Percentiles rank a stretch among this genome's conserved stretches.
Conservation (phyloP, 92 coral and sea anemone species). For the Isaurus tuberculatus region DNA sequence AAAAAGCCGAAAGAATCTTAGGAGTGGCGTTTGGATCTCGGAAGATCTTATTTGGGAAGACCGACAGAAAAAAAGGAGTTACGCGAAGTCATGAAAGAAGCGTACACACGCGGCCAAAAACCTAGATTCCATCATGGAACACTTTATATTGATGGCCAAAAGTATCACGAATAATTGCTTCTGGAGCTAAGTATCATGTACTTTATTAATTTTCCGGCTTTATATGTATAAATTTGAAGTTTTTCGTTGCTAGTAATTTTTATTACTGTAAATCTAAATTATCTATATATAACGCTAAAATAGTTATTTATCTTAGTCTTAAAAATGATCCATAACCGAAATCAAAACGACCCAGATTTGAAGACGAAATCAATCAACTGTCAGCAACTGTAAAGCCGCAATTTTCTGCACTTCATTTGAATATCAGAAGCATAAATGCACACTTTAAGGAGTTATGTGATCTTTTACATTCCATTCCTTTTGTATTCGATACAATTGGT, state of each 20-base stretch:
- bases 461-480: constrained; percentile 33
- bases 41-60: constrained; percentile 55
- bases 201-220: constrained; percentile 26
- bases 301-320: constrained; percentile 12
- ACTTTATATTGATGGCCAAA: constrained; percentile 28
- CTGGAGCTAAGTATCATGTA: constrained; percentile 25
- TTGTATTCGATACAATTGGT: constrained; percentile 26
- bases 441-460: constrained; percentile 12
- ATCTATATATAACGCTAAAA: constrained; percentile 12
- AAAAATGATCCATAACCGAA: neutral
- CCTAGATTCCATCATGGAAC: constrained; percentile 24
- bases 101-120: constrained; percentile 16
- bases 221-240: constrained; percentile 18
- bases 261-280: constrained; percentile 22
- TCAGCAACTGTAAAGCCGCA: constrained; percentile 16
- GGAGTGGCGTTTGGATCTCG: constrained; percentile 32
- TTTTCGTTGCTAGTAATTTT: constrained; percentile 6
- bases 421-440: constrained; percentile 15
- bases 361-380: constrained; percentile 24
- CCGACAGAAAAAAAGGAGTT: constrained; percentile 36
- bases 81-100: constrained; percentile 11
- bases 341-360: constrained; percentile 20
- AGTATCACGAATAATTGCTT: constrained; percentile 21
- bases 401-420: constrained; percentile 21
- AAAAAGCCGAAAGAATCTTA: constrained; percentile 28